Evolutionary conservation across 2,113 vertebrate genomes (phyloP), one percentile per base, ranked within the genome.

Genomic region (Mustela nigripes): DNA sequence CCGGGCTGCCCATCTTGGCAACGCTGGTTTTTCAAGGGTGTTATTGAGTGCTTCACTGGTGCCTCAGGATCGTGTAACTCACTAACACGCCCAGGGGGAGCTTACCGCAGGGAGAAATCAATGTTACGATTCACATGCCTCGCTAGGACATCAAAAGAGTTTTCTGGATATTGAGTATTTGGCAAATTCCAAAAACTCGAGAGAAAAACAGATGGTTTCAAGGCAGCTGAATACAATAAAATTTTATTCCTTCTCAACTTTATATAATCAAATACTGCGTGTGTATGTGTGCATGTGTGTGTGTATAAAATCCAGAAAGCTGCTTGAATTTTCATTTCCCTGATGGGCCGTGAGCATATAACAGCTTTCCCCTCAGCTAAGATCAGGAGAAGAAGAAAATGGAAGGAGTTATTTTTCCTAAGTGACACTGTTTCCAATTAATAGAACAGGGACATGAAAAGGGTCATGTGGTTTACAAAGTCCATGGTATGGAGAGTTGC

Each of bases 361-460:
- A 69, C 4, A 85, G 8, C 71, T 78, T 88, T 76, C 8, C 31
- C 2, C 71, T 62, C 11, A 85, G 45, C 81, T 97, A 78, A 71
- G 10, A 85, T 94, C 53, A 89, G 45, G 85, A 60, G 16, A 95
- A 10, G 33, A 91, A 86, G 58, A 81, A 94, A 96, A 73, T 19
- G 39, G 81, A 95, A 94, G 31, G 48, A 85, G 39, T 50, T 89
- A 28, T 95, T 97, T 93, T 91, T 95, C 50, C 42, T 74, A 80
- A 92, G 65, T 69, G 91, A 86, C 65, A 89, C 88, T 92, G 78
- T 96, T 97, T 60, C 60, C 86, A 91, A 91, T 96, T 96, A 97
- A 86, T 60, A 95, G 65, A 89, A 26, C 7, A 33, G n/a, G 73
- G 22, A 74, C 62, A 65, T 36, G 36, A 65, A 95, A 62, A 76